These are phyloP conservation scores for Peromyscus californicus DNA, from an alignment of 2,113 vertebrate genomes.

Conservation along the genomic window DNA sequence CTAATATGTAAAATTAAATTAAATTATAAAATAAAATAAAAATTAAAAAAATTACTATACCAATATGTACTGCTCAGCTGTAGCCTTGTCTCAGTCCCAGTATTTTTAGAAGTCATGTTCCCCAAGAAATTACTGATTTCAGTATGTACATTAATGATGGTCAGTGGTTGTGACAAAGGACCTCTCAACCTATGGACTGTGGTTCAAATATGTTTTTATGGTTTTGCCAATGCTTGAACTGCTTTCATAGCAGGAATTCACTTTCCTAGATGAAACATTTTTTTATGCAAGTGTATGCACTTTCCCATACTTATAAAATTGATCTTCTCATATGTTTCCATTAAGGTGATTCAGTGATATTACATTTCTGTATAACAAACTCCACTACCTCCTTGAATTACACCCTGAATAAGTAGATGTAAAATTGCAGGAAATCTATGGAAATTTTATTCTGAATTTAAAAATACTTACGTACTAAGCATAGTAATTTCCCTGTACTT, in stretches of 20 bases:
- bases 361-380: background rate
- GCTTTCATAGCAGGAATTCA: background rate
- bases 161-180: background rate
- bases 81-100: background rate
- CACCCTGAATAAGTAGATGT: conserved; percentile 13
- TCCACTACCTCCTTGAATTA: conserved; percentile 16
- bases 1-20: too few species aligned
- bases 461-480: background rate
- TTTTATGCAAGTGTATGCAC: background rate
- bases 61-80: rapidly evolving
- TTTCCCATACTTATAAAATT: conserved; percentile 34
- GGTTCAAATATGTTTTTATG: too few species aligned
- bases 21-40: too few species aligned
- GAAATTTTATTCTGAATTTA: conserved; percentile 43
- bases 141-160: background rate
- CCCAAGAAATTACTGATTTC: background rate
- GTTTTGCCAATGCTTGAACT: background rate
- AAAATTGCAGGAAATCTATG: conserved; percentile 31
- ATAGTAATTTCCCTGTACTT: background rate
- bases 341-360: conserved; percentile 47
- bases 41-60: background rate
- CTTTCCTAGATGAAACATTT: background rate
- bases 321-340: conserved; percentile 26
- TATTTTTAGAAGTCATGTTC: background rate
- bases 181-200: background rate